phyloP scores from a whole-genome alignment of 2,113 vertebrate genomes.

The Psephotus haematonotus region DNA sequence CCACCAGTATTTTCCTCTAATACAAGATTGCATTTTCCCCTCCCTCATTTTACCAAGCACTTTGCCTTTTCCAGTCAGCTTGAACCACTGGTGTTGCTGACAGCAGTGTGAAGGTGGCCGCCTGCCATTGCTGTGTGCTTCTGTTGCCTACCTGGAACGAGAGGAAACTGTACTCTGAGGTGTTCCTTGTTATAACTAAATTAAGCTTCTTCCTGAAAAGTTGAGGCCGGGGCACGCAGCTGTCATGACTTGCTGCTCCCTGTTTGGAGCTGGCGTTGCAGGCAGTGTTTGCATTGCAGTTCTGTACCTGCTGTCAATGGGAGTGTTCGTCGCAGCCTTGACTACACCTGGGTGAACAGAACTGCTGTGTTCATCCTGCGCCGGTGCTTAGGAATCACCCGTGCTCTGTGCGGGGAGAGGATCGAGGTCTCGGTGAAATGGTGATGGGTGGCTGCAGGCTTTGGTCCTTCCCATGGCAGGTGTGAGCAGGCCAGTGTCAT shows the following conservation, averaged over 20 bases:
- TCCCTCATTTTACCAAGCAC: accelerated
- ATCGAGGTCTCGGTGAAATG: accelerated
- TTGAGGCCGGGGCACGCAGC: not conserved
- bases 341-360: not conserved
- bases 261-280: not conserved
- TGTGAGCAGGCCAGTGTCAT: not conserved
- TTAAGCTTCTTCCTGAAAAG: not conserved
- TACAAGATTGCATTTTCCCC: accelerated
- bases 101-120: not conserved
- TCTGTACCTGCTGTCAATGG: not conserved
- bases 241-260: not conserved
- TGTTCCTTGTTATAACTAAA: not conserved
- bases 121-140: not conserved
- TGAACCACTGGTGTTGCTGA: not conserved
- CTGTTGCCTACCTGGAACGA: not conserved
- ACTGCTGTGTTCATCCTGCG: accelerated
- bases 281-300: not conserved
- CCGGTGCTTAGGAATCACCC: not conserved
- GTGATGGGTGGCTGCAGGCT: not conserved
- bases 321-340: not conserved
- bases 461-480: not conserved
- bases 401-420: accelerated
- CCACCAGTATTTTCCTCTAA: not conserved
- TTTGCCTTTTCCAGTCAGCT: not conserved
- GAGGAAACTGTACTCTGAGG: not conserved